A percentile compares a stretch with the other conserved stretches of the same genome.
Conservation (phyloP, 2,113 vertebrate genomes). For the Sporophila hypoxantha region DNA sequence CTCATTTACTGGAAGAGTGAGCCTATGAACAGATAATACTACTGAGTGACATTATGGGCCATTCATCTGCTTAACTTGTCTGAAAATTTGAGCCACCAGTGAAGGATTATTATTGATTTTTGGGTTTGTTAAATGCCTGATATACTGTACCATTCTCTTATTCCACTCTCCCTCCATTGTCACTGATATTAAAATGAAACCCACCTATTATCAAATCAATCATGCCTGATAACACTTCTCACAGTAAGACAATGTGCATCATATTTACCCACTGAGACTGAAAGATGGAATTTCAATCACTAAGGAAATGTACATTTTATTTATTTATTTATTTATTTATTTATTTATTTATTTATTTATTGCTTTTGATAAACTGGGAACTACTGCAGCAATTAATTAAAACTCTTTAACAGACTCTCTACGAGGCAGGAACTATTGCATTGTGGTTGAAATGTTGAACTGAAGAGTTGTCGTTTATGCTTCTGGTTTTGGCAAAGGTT, state of each 20-base stretch:
- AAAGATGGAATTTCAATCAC: constrained; percentile 15
- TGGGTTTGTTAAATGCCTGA: constrained; percentile 69
- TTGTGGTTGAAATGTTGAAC: background rate
- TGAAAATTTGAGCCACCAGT: constrained; percentile 63
- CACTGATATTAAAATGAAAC: constrained; percentile 67
- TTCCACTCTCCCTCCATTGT: constrained; percentile 52
- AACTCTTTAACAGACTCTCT: background rate
- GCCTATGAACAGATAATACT: constrained; percentile 51
- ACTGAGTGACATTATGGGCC: constrained; percentile 54
- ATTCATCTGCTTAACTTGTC: constrained; percentile 62
- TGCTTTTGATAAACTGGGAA: constrained; percentile 25
- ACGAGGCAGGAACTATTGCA: background rate
- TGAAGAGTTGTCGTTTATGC: background rate
- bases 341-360: background rate
- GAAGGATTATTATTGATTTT: constrained; percentile 74
- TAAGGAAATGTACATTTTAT: background rate
- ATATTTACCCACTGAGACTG: constrained; percentile 38
- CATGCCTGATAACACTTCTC: constrained; percentile 43
- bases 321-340: background rate
- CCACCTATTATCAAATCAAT: constrained; percentile 67
- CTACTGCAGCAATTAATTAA: constrained; percentile 30
- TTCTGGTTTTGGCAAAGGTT: background rate
- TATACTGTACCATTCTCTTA: constrained; percentile 57
- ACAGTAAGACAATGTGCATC: constrained; percentile 12
- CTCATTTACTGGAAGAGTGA: constrained; percentile 61